Evolutionary conservation across 2,113 vertebrate species (phyloP).

Genomic region (Coturnix japonica): DNA sequence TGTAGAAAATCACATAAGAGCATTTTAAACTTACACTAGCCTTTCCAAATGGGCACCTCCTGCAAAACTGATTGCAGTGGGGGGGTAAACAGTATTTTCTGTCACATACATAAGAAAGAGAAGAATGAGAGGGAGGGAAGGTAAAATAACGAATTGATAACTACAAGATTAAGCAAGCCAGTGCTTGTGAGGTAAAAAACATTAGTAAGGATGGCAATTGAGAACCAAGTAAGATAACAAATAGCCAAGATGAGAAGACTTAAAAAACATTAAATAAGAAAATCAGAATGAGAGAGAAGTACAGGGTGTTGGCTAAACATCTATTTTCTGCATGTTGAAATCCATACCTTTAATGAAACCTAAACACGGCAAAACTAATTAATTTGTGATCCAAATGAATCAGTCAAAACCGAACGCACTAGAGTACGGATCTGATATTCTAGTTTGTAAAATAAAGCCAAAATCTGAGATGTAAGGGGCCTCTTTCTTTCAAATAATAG

Average conservation of each 20-base stretch:
- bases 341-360: neutral
- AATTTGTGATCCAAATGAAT: neutral
- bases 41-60: slow-evolving; percentile 21
- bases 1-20: slow-evolving; percentile 1
- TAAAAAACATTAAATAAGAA: neutral
- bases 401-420: neutral
- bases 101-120: neutral
- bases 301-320: neutral
- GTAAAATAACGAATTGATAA: neutral
- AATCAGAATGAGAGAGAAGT: neutral
- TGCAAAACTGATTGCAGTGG: neutral
- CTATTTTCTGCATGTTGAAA: neutral
- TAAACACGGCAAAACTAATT: slow-evolving; percentile 9
- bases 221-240: neutral
- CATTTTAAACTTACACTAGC: slow-evolving; percentile 14
- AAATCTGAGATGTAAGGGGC: neutral
- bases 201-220: neutral
- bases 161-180: neutral
- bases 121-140: slow-evolving; percentile 19
- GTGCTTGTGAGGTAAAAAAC: neutral
- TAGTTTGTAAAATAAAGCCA: neutral
- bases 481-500: neutral
- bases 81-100: neutral
- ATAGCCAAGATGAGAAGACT: neutral
- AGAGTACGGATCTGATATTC: neutral